Evolutionary conservation across 2,797 vertebrate genomes (phyloP).

Genomic region (Manis javanica): DNA sequence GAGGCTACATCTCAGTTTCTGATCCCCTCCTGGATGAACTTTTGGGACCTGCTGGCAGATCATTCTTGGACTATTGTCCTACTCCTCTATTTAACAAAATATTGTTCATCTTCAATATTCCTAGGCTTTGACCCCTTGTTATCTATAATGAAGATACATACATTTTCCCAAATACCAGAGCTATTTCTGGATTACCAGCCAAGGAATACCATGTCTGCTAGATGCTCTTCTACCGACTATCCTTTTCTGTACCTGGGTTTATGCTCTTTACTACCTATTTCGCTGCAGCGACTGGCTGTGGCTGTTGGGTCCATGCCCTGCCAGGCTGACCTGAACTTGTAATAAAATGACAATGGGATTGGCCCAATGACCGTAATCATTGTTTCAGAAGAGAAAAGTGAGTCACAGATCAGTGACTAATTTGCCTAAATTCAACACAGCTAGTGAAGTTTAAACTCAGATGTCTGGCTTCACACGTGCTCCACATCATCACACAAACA

Average conservation of each 20-base stretch:
- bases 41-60: background rate
- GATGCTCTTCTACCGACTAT: background rate
- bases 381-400: background rate
- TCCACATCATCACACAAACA: background rate
- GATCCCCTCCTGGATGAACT: background rate
- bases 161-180: background rate
- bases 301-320: background rate
- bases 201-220: background rate
- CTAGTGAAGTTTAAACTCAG: background rate
- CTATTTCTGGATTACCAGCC: background rate
- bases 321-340: background rate
- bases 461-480: background rate
- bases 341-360: background rate
- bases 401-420: background rate
- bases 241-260: background rate
- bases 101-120: background rate
- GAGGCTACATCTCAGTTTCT: background rate
- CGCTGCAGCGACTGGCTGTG: background rate
- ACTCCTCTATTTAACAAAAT: background rate
- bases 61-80: background rate
- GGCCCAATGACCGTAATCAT: background rate
- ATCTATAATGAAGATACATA: background rate
- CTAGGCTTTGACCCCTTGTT: background rate
- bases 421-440: background rate
- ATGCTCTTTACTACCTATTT: background rate